Evolutionary conservation across 2,797 vertebrate genomes (phyloP), one percentile per base, ranked within the genome.

Genomic region (Typhlichthys eigenmanni): DNA sequence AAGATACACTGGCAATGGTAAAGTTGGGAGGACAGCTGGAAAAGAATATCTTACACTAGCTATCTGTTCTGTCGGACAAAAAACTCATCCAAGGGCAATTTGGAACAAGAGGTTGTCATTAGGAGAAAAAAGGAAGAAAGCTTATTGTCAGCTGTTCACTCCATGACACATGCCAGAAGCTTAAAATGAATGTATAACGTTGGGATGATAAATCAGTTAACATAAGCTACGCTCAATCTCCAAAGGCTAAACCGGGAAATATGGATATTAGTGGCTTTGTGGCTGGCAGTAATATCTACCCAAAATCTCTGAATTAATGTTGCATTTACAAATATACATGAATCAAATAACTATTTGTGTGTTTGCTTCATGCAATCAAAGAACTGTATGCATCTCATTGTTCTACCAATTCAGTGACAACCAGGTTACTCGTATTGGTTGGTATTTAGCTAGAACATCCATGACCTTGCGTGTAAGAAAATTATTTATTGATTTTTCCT

Each of bases 251-350:
- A 74, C 71, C 16, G 55, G 78, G 76, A 87, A 81, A 72, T 74
- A 57, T 69, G 73, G 84, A 82, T 83, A 74, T 87, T 77, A 80
- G 66, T 74, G 79, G 68, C 58, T 85, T 83, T 79, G 43, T 55
- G 74, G 59, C 62, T 76, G 67, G 64, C 57, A 5, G 38, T 43
- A 43, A 43, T 43, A 43, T 43, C 9, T 8, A 9, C 38, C 38
- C 38, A 43, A 9, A 43, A 9, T 43, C 8, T 43, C 38, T 43
- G 38, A 43, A 9, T 43, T 43, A 43, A 43, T 43, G 8, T 8
- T 43, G 9, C 38, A 9, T 54, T 19, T 58, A 34, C 11, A 16
- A 61, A 38, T 43, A 9, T 7, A 45, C 52, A 58, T 56, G 12
- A 47, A 72, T 78, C 52, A 49, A 13, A 43, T 43, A 43, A 43